Conservation (phyloP, 2,113 vertebrate species). For the Boulengerochromis microlepis region DNA sequence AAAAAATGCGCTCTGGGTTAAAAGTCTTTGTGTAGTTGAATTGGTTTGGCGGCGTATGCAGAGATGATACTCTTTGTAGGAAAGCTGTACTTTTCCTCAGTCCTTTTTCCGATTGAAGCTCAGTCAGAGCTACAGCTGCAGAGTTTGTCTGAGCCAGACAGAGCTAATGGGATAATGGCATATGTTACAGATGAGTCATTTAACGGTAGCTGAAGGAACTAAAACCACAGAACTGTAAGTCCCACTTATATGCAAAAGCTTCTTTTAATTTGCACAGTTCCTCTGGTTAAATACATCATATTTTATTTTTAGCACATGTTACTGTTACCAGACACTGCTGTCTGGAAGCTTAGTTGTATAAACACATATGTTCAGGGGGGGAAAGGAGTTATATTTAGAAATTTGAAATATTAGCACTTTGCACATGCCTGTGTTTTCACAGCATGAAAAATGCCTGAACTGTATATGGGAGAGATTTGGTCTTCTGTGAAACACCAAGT, state of each 20-base stretch:
- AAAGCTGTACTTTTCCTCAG: background rate
- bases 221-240: constrained; percentile 2
- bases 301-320: constrained; percentile 2
- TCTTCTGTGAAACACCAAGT: background rate
- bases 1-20: background rate
- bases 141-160: constrained; percentile 10
- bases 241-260: background rate
- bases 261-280: constrained; percentile 7
- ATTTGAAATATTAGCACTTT: background rate
- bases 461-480: background rate
- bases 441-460: background rate
- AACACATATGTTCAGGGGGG: background rate
- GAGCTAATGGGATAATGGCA: constrained; percentile 26
- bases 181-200: constrained; percentile 40
- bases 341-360: background rate
- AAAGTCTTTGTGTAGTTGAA: background rate
- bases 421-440: background rate
- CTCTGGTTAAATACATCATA: background rate
- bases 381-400: background rate
- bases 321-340: background rate
- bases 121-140: background rate
- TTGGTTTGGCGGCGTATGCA: background rate
- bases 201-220: constrained; percentile 20
- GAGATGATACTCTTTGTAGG: background rate
- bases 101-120: background rate